phyloP scores from a whole-genome alignment of 2,888 invertebrate genomes.

The Sylvicola cinctus region DNA sequence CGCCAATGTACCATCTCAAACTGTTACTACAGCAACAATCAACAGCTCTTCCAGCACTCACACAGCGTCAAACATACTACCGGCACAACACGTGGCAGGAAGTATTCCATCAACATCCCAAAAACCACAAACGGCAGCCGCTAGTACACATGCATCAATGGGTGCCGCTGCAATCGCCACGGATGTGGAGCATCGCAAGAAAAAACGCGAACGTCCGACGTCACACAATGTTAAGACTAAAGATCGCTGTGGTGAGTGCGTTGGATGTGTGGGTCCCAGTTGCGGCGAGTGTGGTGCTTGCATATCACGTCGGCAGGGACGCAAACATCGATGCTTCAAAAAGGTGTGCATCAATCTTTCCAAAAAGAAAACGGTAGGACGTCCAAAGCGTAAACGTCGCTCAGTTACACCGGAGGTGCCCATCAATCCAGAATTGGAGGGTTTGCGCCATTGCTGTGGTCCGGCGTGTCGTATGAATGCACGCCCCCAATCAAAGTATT shows the following conservation, averaged over 20 bases:
- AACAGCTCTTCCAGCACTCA: no score
- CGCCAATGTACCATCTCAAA: constrained; percentile 12
- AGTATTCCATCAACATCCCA: no score
- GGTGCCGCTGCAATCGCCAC: constrained; percentile 16
- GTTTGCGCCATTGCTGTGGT: constrained; percentile 73
- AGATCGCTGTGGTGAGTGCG: constrained; percentile 50
- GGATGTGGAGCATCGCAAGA: constrained; percentile 7
- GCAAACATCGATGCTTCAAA: constrained; percentile 30
- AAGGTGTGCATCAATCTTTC: no score
- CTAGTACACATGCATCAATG: no score
- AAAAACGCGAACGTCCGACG: constrained; percentile 23
- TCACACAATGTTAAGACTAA: no score
- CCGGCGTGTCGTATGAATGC: constrained; percentile 69
- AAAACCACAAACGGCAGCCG: not conserved
- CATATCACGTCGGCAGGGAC: constrained; percentile 16
- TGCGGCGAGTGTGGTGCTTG: constrained; percentile 24
- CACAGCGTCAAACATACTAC: no score
- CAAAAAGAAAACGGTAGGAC: constrained; percentile 3
- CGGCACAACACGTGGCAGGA: no score
- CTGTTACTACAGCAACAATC: constrained; percentile 2
- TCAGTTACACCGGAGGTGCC: constrained; percentile 19
- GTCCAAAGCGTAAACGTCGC: constrained; percentile 7
- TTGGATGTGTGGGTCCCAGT: constrained; percentile 34
- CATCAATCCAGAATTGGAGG: constrained; percentile 30
- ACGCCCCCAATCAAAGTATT: constrained; percentile 71